Evolutionary conservation across 2,888 invertebrate genomes (phyloP).

Genomic region (Synanthedon andrenaeformis): DNA sequence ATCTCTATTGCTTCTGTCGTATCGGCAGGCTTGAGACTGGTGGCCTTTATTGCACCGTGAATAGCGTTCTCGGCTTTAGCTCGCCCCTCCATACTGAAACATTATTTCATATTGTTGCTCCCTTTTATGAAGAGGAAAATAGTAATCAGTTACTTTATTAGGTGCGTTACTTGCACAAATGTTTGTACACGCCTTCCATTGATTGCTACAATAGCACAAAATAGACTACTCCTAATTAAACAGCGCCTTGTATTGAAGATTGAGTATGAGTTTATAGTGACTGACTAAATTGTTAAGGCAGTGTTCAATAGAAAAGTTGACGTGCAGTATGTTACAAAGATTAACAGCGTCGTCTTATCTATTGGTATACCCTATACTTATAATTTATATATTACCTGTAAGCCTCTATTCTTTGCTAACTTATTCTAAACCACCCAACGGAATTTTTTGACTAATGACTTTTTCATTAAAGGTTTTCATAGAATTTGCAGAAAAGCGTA

Average conservation of each 20-base stretch:
- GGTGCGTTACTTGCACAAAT: constrained; percentile 57
- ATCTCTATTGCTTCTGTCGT: constrained; percentile 65
- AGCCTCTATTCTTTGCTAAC: too few species aligned
- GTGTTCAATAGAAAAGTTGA: too few species aligned
- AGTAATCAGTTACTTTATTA: constrained; percentile 63
- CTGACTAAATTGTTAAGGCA: too few species aligned
- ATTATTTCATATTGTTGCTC: constrained; percentile 55
- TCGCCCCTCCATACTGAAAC: constrained; percentile 52
- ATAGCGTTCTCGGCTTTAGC: constrained; percentile 44
- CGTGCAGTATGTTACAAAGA: too few species aligned
- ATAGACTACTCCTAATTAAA: constrained; percentile 12
- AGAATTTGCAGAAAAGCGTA: too few species aligned
- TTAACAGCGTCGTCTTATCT: too few species aligned
- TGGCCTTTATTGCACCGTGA: constrained; percentile 49
- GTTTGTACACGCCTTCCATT: constrained; percentile 28
- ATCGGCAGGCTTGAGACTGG: constrained; percentile 49
- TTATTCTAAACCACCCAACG: too few species aligned
- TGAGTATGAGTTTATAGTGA: not conserved
- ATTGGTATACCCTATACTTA: too few species aligned
- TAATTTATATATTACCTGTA: too few species aligned
- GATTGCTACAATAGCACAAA: constrained; percentile 10
- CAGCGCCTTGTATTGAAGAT: constrained; percentile 1
- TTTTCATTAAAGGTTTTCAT: too few species aligned
- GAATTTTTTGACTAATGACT: too few species aligned
- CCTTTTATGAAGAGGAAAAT: constrained; percentile 52